Conservation (phyloP, 2,888 invertebrate genomes). For the Deladenus siricidicola region DNA sequence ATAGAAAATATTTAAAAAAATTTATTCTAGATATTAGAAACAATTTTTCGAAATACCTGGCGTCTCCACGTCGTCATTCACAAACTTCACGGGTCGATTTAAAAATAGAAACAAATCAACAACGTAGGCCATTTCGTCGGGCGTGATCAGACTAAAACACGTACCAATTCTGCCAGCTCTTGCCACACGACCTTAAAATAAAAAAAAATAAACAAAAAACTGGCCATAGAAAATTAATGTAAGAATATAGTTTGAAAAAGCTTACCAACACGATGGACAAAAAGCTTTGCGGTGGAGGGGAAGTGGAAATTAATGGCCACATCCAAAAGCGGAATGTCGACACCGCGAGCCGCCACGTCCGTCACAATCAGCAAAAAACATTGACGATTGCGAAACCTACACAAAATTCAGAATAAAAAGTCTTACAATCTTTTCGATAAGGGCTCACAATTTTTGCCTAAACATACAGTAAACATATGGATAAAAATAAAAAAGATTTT, state of each 20-base stretch:
- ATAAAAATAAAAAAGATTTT: too few relatives aligned
- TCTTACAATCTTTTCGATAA: too few relatives aligned
- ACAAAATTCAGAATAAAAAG: too few relatives aligned
- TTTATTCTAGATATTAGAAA: too few relatives aligned
- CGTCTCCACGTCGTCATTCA: conserved; percentile 27
- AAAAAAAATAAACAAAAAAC: neutral
- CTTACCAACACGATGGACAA: conserved; percentile 90
- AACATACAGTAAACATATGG: too few relatives aligned
- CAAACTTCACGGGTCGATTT: conserved; percentile 65
- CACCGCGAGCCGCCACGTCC: conserved; percentile 92
- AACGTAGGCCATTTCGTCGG: conserved; percentile 83
- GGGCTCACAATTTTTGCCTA: too few relatives aligned
- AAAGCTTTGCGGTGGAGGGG: conserved; percentile 89
- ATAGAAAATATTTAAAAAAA: neutral
- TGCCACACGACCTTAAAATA: conserved; percentile 69
- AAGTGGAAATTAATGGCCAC: conserved; percentile 92
- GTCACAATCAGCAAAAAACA: conserved; percentile 82
- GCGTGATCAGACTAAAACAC: conserved; percentile 79
- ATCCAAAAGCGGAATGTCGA: conserved; percentile 90
- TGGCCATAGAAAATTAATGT: too few relatives aligned
- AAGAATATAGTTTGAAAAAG: too few relatives aligned
- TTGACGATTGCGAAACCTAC: conserved; percentile 70
- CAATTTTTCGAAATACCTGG: too few relatives aligned
- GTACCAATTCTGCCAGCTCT: conserved; percentile 83
- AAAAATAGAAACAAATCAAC: conserved; percentile 90